phyloP scores from a whole-genome alignment of 2,797 vertebrate genomes.

The Pelochelys cantorii region DNA sequence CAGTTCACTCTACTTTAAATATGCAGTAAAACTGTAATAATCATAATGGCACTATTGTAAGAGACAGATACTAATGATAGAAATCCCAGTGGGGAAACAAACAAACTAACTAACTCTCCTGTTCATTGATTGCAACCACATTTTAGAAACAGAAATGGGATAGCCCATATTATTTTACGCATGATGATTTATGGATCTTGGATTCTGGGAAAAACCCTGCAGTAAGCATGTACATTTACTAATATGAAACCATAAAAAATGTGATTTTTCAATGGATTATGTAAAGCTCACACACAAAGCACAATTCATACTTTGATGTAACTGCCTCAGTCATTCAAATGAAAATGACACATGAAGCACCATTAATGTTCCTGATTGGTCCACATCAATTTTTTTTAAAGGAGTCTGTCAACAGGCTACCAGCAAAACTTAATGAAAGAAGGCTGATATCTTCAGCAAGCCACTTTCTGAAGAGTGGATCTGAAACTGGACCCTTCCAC shows the following conservation, averaged over 20 bases:
- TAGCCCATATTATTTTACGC: neutral
- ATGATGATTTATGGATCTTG: neutral
- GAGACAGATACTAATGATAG: too few relatives aligned
- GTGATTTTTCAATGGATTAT: too few relatives aligned
- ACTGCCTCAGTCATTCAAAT: too few relatives aligned
- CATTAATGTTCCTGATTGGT: neutral
- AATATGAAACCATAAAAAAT: too few relatives aligned
- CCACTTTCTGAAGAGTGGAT: neutral
- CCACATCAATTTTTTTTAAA: fast-evolving
- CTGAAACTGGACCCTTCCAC: neutral
- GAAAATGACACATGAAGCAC: too few relatives aligned
- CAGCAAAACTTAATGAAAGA: fast-evolving
- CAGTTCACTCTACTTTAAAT: neutral
- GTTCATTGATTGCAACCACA: neutral
- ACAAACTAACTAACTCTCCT: too few relatives aligned
- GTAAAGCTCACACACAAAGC: neutral
- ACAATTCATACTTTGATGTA: neutral
- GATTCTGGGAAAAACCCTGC: too few relatives aligned
- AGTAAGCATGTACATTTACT: too few relatives aligned
- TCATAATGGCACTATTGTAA: neutral
- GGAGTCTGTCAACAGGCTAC: neutral
- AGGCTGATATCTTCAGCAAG: fast-evolving
- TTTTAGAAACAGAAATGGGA: neutral
- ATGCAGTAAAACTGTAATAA: neutral
- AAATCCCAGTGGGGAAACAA: too few relatives aligned